Percentiles rank a stretch among this genome's conserved stretches.
Evolutionary conservation across 2,113 vertebrate species (phyloP).

Genomic region (Lophotis ruficrista): DNA sequence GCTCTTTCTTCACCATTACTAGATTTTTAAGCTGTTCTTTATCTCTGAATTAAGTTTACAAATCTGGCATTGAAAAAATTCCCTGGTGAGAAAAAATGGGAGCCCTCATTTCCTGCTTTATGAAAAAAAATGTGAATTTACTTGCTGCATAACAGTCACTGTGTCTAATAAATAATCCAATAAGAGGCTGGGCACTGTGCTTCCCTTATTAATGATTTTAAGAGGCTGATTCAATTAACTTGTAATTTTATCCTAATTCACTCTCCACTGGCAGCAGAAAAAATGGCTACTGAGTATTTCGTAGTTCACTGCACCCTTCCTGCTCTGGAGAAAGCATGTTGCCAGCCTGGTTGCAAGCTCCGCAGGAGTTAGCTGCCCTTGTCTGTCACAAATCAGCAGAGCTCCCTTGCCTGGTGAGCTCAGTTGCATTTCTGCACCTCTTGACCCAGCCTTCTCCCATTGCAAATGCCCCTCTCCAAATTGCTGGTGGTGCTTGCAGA

Average conservation of each 20-base stretch:
- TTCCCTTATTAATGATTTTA: conserved; percentile 19
- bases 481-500: not conserved
- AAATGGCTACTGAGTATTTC: not conserved
- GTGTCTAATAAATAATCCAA: not conserved
- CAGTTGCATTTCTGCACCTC: not conserved
- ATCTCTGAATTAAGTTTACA: not conserved
- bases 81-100: not conserved
- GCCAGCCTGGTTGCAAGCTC: not conserved
- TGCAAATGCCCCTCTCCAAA: not conserved
- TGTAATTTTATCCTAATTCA: not conserved
- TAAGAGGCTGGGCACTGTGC: not conserved
- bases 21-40: not conserved
- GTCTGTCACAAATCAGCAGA: not conserved
- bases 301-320: not conserved
- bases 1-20: not conserved
- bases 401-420: not conserved
- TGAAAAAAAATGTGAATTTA: conserved; percentile 3
- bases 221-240: conserved; percentile 3
- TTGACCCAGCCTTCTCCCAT: not conserved
- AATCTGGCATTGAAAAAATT: not conserved
- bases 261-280: not conserved
- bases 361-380: not conserved
- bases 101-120: not conserved
- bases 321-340: not conserved
- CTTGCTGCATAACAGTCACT: not conserved